Conservation (phyloP, 1,140 invertebrate genomes). For the Drosophila kanapiae region DNA sequence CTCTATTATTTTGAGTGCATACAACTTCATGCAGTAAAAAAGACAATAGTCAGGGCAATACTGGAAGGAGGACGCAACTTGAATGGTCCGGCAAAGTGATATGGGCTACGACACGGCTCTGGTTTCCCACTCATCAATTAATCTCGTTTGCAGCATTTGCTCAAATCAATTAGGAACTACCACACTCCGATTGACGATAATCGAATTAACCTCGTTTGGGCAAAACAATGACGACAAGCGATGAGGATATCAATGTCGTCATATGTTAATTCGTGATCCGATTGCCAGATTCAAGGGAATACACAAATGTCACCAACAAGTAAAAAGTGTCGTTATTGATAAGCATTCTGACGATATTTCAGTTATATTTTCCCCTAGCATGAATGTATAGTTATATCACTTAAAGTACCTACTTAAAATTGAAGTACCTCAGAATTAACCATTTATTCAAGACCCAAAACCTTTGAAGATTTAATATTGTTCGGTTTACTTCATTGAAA, state of each 20-base stretch:
- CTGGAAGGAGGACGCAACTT: constrained; percentile 28
- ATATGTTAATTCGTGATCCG: constrained; percentile 11
- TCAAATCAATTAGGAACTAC: constrained; percentile 66
- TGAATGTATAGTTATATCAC: too few species aligned
- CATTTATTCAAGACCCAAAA: too few species aligned
- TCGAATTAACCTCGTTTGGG: constrained; percentile 61
- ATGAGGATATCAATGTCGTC: constrained; percentile 1
- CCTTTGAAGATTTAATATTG: too few species aligned
- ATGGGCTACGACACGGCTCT: constrained; percentile 17
- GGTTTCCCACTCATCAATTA: constrained; percentile 58
- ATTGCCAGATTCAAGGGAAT: neutral
- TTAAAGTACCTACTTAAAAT: too few species aligned
- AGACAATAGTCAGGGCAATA: constrained; percentile 45
- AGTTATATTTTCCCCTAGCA: too few species aligned
- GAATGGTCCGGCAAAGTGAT: constrained; percentile 56
- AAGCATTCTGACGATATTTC: neutral
- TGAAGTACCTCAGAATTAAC: too few species aligned
- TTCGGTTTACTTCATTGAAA: too few species aligned
- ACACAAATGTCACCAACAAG: neutral
- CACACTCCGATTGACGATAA: constrained; percentile 50
- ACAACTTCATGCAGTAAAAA: constrained; percentile 71
- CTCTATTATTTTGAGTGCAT: constrained; percentile 77
- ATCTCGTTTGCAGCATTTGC: constrained; percentile 65
- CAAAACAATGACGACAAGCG: constrained; percentile 17
- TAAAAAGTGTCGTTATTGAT: neutral